A percentile compares a stretch with the other conserved stretches of the same genome.
phyloP scores from a whole-genome alignment of 2,888 invertebrate species.

The Nesidiocoris tenuis region DNA sequence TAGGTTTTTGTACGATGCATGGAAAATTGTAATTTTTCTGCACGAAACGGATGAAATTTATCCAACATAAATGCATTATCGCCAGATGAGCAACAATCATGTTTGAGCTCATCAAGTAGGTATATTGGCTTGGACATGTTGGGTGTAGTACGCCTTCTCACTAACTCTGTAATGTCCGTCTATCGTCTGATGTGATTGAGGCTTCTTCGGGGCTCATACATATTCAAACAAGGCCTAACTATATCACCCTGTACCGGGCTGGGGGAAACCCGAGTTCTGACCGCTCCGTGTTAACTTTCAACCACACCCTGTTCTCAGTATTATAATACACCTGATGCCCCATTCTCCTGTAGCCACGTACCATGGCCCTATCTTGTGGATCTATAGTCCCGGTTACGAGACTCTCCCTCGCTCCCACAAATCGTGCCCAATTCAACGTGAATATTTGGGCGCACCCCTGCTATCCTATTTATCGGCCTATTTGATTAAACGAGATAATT shows the following conservation, averaged over 20 bases:
- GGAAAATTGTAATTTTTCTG: no score
- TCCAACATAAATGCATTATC: no score
- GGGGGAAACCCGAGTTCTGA: no score
- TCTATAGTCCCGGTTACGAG: not conserved
- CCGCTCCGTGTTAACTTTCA: not conserved
- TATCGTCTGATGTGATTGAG: not conserved
- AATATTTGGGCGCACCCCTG: not conserved
- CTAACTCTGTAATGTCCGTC: no score
- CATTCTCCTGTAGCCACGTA: not conserved
- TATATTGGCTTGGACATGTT: no score
- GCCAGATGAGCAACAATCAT: no score
- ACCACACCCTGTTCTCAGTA: not conserved
- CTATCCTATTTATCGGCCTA: not conserved
- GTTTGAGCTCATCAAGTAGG: no score
- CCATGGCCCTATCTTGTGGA: not conserved
- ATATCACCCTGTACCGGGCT: not conserved
- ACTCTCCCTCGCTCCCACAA: not conserved
- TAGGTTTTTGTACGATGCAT: no score
- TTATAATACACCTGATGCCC: not conserved
- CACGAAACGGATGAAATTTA: no score
- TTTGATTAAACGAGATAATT: not conserved
- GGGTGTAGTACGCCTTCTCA: no score
- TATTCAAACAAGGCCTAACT: not conserved
- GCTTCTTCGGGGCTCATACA: not conserved
- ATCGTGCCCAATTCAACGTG: not conserved